phyloP scores from a whole-genome alignment of 2,797 vertebrate species.

The Cyclura pinguis region DNA sequence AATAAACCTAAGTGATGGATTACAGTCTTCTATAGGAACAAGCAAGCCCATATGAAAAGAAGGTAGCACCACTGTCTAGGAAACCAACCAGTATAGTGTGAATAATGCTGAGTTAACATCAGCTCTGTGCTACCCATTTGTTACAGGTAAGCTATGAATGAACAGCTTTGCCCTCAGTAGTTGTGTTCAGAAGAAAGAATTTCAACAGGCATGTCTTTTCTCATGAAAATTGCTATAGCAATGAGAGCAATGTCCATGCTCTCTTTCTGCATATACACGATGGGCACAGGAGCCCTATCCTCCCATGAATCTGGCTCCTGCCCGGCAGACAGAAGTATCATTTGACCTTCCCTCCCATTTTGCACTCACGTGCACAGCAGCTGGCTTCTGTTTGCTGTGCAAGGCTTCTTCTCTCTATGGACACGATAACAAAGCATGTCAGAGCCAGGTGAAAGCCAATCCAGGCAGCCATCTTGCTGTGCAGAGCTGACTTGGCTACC shows the following conservation, averaged over 20 bases:
- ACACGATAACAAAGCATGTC: neutral
- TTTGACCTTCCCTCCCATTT: neutral
- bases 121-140: too few relatives aligned
- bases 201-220: neutral
- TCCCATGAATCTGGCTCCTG: neutral
- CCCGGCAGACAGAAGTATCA: neutral
- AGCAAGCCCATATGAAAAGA: neutral
- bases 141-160: too few relatives aligned
- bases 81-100: neutral
- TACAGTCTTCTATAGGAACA: too few relatives aligned
- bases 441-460: neutral
- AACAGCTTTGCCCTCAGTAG: neutral
- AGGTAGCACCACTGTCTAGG: neutral
- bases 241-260: neutral
- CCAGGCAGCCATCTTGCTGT: constrained; percentile 4
- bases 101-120: too few relatives aligned
- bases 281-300: neutral
- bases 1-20: neutral
- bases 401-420: neutral
- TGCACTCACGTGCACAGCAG: constrained; percentile 28
- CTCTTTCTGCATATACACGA: neutral
- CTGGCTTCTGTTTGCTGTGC: constrained; percentile 11
- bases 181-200: neutral
- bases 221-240: neutral
- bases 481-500: neutral